Evolutionary conservation across 2,888 invertebrate genomes (phyloP).

Genomic region (Stomorhina lunata): DNA sequence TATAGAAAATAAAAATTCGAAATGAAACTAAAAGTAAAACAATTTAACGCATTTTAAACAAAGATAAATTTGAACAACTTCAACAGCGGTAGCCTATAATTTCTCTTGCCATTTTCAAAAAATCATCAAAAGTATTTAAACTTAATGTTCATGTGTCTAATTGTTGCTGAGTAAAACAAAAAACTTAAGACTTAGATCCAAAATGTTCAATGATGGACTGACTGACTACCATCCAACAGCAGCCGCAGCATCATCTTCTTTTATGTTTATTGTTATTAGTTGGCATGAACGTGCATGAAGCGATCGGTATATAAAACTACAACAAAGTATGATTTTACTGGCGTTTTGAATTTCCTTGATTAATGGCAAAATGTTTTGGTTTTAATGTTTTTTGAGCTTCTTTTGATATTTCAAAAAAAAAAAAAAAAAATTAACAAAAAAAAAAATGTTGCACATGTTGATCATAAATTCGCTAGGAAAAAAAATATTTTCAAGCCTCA

Average conservation of each 20-base stretch:
- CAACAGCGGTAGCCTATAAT: constrained; percentile 16
- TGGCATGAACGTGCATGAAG: no score
- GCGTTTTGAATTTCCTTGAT: constrained; percentile 51
- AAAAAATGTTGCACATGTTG: constrained; percentile 26
- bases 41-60: constrained; percentile 17
- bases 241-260: constrained; percentile 14
- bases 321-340: constrained; percentile 18
- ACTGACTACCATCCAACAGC: not conserved
- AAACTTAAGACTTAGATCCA: not conserved
- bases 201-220: constrained; percentile 48
- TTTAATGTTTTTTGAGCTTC: not conserved
- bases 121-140: constrained; percentile 2
- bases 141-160: constrained; percentile 7
- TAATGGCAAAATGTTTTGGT: constrained; percentile 35
- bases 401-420: constrained; percentile 10
- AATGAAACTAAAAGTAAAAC: not conserved
- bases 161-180: constrained; percentile 7
- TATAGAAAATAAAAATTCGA: no score
- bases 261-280: not conserved
- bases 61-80: no score
- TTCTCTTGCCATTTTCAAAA: constrained; percentile 43
- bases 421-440: no score
- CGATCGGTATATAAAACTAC: constrained; percentile 3
- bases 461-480: not conserved
- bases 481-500: not conserved